Evolutionary conservation across 2,797 vertebrate genomes (phyloP).

Genomic region (Mus minutoides): DNA sequence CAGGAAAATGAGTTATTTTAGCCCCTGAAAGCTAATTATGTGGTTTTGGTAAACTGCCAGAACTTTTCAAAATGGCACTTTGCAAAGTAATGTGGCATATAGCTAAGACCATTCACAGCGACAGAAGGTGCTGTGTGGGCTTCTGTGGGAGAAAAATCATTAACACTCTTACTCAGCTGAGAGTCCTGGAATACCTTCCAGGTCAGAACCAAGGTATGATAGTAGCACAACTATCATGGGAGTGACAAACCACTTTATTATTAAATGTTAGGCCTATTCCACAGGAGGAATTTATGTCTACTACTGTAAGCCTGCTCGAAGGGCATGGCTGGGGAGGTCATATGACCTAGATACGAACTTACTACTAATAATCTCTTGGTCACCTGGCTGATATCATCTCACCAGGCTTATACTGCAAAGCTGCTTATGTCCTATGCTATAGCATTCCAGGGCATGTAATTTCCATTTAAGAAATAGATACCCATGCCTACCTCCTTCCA

Average conservation of each 20-base stretch:
- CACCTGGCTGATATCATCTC: neutral
- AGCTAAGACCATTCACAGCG: neutral
- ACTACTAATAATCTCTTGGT: neutral
- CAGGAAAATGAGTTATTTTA: neutral
- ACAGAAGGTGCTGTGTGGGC: neutral
- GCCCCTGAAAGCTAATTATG: neutral
- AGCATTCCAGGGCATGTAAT: neutral
- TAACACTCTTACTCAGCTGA: neutral
- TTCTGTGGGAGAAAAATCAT: neutral
- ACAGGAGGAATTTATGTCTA: neutral
- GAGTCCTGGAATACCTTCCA: no score
- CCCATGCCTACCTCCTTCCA: neutral
- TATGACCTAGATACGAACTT: neutral
- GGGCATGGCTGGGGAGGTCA: neutral
- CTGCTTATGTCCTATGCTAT: neutral
- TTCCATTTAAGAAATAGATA: neutral
- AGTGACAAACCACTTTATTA: neutral
- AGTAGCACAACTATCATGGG: neutral
- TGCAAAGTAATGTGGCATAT: neutral
- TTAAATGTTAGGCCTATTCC: neutral
- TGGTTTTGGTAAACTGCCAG: neutral
- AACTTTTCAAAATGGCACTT: neutral
- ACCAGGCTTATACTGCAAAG: neutral
- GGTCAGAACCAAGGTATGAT: no score
- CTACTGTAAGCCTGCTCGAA: no score